A percentile compares a stretch with the other conserved stretches of the same genome.
Conservation (phyloP, 2,797 vertebrate species). For the Sebastes diaconus region DNA sequence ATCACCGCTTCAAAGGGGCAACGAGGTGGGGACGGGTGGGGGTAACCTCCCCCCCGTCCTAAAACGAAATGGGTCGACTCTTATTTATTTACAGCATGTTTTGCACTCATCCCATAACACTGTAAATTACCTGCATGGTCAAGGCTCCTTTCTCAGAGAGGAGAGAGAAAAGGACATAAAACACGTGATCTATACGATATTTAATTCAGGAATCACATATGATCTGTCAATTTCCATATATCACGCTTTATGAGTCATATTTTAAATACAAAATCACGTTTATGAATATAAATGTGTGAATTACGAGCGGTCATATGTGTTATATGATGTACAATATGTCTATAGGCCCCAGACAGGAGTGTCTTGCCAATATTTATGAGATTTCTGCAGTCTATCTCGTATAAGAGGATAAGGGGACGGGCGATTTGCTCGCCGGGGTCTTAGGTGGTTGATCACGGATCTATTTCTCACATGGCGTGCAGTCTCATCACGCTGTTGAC, state of each 20-base stretch:
- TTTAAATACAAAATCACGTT: conserved; percentile 85
- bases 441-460: conserved; percentile 63
- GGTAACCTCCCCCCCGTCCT: conserved; percentile 55
- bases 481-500: conserved; percentile 40
- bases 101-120: conserved; percentile 86
- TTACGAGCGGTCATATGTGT: conserved; percentile 75
- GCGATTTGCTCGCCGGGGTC: conserved; percentile 52
- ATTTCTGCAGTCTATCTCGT: conserved; percentile 66
- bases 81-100: conserved; percentile 89
- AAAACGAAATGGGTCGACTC: conserved; percentile 81
- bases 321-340: conserved; percentile 76
- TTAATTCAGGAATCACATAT: conserved; percentile 85
- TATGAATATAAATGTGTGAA: conserved; percentile 83
- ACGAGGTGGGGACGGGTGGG: conserved; percentile 9
- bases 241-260: conserved; percentile 84
- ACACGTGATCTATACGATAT: conserved; percentile 81
- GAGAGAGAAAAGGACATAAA: conserved; percentile 74
- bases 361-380: conserved; percentile 78
- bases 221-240: conserved; percentile 87
- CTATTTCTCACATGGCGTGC: conserved; percentile 35
- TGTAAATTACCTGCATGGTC: conserved; percentile 86
- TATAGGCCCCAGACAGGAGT: conserved; percentile 71
- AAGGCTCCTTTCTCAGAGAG: conserved; percentile 80
- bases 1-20: conserved; percentile 58
- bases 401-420: conserved; percentile 64